Base-by-base conservation (phyloP, 1,140 invertebrate genomes). In the Carposina sasakii region DNA sequence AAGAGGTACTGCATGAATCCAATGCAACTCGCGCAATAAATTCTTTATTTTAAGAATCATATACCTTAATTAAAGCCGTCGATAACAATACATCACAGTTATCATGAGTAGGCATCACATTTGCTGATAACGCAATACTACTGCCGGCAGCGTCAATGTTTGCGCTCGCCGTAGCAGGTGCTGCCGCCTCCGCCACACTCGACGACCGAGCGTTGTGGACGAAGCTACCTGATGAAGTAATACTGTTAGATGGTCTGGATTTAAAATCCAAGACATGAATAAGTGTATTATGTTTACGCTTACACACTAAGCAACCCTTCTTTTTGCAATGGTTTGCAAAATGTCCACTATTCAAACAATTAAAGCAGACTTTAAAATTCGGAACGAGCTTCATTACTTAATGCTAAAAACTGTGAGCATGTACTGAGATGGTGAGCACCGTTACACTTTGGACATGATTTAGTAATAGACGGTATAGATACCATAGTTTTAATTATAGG, bases 11-110 rank as follows among this genome's bases (percentile, higher is more conserved):
- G 15, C 52, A 48, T 24, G 43, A 45, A 34, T 58, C 56, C 28
- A 58, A 40, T 3, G 51, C 2, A 8, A 40, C 56, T 2, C 56
- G 52, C 37, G 37, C 52, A 2, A 42, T 30, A 28, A 44, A 30
- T 17, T 37, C 42, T 8, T 16, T 31, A 21, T 54, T 47, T 37
- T 53, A 40, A 2, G 15, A 17, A 43, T 54, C 51, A 8, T 23
- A 34, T 16, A 58, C 1, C 20, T 49, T 47, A 13, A 58, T 33
- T 37, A 47, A 22, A 5, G 48, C 56, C 13, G 51, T 58, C 5
- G 56, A 58, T 22, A 58, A 44, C 37, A 57, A 53, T n/a, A 52
- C 37, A 30, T 30, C 36, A 15, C 46, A n/a, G n/a, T n/a, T n/a
- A n/a, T n/a, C n/a, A n/a, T n/a, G n/a, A n/a, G n/a, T n/a, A n/a